Evolutionary conservation across 2,888 invertebrate species (phyloP).

Genomic region (Sinohyriopsis cumingii): DNA sequence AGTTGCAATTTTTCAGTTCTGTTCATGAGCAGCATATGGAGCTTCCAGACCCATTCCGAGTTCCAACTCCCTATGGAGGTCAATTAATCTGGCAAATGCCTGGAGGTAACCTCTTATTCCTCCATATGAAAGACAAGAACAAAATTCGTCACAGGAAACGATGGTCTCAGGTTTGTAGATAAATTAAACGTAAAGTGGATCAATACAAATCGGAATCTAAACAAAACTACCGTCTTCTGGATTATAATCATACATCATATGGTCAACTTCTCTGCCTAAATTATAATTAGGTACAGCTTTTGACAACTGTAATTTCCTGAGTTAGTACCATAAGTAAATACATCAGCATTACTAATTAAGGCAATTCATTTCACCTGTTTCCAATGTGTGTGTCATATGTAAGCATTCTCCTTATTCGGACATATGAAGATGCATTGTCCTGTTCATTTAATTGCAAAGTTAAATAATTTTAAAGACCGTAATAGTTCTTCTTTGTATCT

Average conservation of each 20-base stretch:
- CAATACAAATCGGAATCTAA: neutral
- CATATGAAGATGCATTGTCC: no score
- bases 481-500: no score
- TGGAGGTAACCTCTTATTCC: conserved; percentile 96
- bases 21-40: conserved; percentile 92
- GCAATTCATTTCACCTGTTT: no score
- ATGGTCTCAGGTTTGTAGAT: conserved; percentile 88
- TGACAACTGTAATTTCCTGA: no score
- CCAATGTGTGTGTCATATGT: no score
- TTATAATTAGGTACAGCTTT: no score
- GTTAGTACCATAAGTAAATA: no score
- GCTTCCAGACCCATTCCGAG: conserved; percentile 91
- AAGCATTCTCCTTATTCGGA: no score
- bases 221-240: neutral
- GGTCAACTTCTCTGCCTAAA: no score
- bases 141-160: conserved; percentile 98
- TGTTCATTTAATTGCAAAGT: no score
- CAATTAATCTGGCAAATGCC: conserved; percentile 94
- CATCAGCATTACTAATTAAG: no score
- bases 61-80: conserved; percentile 96
- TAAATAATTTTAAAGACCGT: no score
- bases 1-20: conserved; percentile 67
- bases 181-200: neutral
- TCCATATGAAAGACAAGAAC: conserved; percentile 96
- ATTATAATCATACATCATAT: neutral